phyloP scores from a whole-genome alignment of 2,113 vertebrate genomes.

The Stigmatopora nigra region DNA sequence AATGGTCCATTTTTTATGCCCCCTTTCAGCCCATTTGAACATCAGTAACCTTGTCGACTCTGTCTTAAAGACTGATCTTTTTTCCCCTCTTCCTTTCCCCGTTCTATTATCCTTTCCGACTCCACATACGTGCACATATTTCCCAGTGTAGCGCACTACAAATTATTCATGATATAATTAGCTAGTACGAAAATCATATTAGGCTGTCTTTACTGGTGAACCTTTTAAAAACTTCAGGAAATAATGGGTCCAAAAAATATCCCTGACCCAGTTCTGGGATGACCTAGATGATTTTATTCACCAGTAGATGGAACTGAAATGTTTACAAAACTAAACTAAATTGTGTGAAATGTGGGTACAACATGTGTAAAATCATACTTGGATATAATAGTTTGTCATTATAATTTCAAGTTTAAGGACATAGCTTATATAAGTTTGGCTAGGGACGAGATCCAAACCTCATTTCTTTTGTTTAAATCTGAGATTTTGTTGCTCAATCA shows the following conservation, averaged over 20 bases:
- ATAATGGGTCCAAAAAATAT: constrained; percentile 48
- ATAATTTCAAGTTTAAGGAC: background rate
- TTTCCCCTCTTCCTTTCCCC: constrained; percentile 18
- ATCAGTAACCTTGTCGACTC: constrained; percentile 55
- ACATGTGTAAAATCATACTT: background rate
- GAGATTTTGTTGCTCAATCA: constrained; percentile 2
- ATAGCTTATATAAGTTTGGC: background rate
- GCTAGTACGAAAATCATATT: constrained; percentile 47
- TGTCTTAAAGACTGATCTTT: constrained; percentile 35
- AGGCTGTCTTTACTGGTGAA: constrained; percentile 52
- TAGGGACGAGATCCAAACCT: background rate
- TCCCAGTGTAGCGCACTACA: constrained; percentile 35
- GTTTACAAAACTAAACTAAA: background rate
- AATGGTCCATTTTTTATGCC: constrained; percentile 48
- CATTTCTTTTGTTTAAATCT: background rate
- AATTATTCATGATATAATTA: constrained; percentile 66
- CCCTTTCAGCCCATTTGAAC: constrained; percentile 50
- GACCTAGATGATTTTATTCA: background rate
- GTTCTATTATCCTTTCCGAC: constrained; percentile 10
- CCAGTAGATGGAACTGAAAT: background rate
- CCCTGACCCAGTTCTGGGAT: constrained; percentile 47
- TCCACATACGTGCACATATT: constrained; percentile 4
- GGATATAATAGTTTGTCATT: background rate
- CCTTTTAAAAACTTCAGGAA: constrained; percentile 56
- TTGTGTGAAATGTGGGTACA: constrained; percentile 9